These are phyloP conservation scores for Cacoxenus indagator DNA, from an alignment of 2,888 invertebrate species.

Conservation along the genomic window DNA sequence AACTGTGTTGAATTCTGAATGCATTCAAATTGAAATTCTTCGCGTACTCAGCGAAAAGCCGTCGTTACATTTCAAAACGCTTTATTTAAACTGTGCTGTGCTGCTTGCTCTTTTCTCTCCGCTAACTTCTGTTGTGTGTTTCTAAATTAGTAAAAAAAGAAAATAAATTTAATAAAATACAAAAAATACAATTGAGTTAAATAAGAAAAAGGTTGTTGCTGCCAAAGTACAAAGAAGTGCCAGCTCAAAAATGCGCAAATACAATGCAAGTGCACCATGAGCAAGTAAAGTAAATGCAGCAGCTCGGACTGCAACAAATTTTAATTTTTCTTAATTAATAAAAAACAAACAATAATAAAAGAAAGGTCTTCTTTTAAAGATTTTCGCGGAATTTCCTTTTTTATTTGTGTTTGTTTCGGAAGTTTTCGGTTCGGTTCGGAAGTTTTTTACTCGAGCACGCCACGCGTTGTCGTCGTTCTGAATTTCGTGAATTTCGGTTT, in stretches of 20 bases:
- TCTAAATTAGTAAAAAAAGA: not conserved
- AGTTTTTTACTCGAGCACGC: too few species aligned
- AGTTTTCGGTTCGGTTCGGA: too few species aligned
- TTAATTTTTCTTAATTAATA: conserved; percentile 7
- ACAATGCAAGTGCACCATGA: not conserved
- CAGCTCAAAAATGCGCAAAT: not conserved
- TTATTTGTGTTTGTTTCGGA: too few species aligned
- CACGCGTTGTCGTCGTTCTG: conserved; percentile 16
- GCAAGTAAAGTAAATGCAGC: not conserved
- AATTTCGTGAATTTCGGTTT: conserved; percentile 21
- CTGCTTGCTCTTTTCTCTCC: too few species aligned
- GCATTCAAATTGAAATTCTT: not conserved
- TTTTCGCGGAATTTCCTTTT: conserved; percentile 22
- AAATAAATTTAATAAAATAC: not conserved
- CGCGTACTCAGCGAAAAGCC: not conserved
- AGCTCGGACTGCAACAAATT: conserved; percentile 9
- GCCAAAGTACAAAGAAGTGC: conserved; percentile 2
- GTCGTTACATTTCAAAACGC: not conserved
- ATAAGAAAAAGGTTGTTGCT: not conserved
- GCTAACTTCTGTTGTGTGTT: not conserved
- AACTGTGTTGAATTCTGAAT: not conserved
- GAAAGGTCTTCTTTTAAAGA: not conserved
- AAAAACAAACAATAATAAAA: too few species aligned
- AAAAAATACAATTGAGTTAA: not conserved
- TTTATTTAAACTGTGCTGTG: not conserved